Evolutionary conservation across 2,888 invertebrate species (phyloP).

Genomic region (Stegophylla sp.): DNA sequence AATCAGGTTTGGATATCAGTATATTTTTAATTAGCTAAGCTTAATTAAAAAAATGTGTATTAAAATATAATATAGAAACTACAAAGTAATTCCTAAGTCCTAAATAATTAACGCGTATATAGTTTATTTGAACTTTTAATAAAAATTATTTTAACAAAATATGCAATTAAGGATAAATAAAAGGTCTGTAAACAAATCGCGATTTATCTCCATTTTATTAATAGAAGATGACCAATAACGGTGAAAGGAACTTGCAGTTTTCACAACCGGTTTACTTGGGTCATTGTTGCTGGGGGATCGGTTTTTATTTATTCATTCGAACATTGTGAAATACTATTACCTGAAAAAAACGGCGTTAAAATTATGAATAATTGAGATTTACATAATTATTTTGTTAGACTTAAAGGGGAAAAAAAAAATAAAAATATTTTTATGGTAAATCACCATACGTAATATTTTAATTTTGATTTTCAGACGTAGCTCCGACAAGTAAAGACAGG

Average conservation of each 20-base stretch:
- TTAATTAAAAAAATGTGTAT: too few species aligned
- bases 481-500: conserved; percentile 67
- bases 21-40: too few species aligned
- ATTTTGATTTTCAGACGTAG: conserved; percentile 70
- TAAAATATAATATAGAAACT: too few species aligned
- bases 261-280: conserved; percentile 44
- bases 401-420: too few species aligned
- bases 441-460: background rate
- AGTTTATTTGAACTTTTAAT: too few species aligned
- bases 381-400: background rate
- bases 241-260: conserved; percentile 38
- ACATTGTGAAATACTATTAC: conserved; percentile 19
- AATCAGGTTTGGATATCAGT: too few species aligned
- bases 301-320: conserved; percentile 18
- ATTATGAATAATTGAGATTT: background rate
- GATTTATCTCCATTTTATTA: too few species aligned
- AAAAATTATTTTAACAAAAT: too few species aligned
- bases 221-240: background rate
- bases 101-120: too few species aligned
- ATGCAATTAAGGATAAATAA: background rate
- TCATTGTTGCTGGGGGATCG: background rate
- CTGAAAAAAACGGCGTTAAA: conserved; percentile 1
- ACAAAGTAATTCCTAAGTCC: too few species aligned
- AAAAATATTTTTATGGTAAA: background rate
- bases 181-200: too few species aligned